phyloP scores from a whole-genome alignment of 2,113 vertebrate species.

The Chaetodon trifascialis region DNA sequence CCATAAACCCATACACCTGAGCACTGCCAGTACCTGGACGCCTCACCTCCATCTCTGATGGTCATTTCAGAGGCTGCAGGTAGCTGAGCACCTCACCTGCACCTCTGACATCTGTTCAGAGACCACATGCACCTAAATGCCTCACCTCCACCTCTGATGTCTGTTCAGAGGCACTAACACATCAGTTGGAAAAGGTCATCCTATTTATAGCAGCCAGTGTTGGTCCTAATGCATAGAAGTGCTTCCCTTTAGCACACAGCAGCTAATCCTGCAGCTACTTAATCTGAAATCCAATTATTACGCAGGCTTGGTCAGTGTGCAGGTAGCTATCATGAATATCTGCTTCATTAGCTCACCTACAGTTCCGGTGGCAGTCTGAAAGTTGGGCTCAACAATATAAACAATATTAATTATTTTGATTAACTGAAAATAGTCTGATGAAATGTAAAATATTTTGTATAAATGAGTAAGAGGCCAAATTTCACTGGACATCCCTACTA shows the following conservation, averaged over 20 bases:
- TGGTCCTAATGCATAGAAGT: constrained; percentile 52
- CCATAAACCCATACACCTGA: not conserved
- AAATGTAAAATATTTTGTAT: not conserved
- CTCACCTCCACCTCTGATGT: constrained; percentile 41
- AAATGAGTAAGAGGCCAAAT: no score
- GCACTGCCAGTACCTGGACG: not conserved
- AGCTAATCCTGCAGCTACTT: constrained; percentile 72
- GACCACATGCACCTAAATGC: constrained; percentile 23
- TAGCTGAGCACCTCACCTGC: not conserved
- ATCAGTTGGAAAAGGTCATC: constrained; percentile 43
- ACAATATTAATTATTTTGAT: no score
- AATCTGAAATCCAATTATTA: constrained; percentile 83
- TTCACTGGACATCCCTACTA: no score
- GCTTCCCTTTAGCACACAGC: constrained; percentile 67
- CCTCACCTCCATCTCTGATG: not conserved
- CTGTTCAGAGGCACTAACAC: constrained; percentile 15
- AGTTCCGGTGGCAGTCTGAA: not conserved
- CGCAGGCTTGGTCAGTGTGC: constrained; percentile 35
- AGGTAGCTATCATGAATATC: constrained; percentile 23
- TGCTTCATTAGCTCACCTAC: not conserved
- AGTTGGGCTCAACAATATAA: not conserved
- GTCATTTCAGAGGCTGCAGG: not conserved
- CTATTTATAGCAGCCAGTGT: constrained; percentile 60
- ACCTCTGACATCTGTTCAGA: constrained; percentile 13
- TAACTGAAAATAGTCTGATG: not conserved